Percentiles rank a stretch among this genome's conserved stretches.
Evolutionary conservation across 2,113 vertebrate species (phyloP).

Genomic region (Tichodroma muraria): DNA sequence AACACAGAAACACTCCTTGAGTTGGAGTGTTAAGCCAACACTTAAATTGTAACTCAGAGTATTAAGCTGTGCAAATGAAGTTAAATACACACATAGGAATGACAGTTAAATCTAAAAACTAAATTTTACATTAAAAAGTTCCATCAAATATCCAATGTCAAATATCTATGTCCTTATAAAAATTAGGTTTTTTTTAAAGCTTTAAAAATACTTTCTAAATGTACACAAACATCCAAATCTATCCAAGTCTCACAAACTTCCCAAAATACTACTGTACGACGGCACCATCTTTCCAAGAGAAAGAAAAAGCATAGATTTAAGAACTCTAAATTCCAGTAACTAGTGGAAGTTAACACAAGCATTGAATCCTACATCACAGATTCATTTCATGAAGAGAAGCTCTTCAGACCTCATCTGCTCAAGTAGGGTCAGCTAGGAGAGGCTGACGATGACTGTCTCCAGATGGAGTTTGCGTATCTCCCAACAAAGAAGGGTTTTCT

Average conservation of each 20-base stretch:
- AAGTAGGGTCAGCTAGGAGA: background rate
- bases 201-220: background rate
- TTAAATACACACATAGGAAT: background rate
- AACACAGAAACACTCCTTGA: background rate
- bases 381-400: background rate
- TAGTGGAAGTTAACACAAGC: background rate
- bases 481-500: background rate
- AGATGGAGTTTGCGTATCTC: background rate
- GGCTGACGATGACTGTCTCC: background rate
- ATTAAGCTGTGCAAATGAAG: background rate
- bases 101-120: background rate
- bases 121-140: background rate
- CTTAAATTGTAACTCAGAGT: background rate
- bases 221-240: background rate
- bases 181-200: fast-evolving
- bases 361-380: background rate
- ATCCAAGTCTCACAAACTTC: background rate
- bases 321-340: background rate
- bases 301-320: background rate
- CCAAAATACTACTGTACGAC: background rate
- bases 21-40: background rate
- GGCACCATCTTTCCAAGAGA: background rate
- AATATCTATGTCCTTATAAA: background rate
- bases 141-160: background rate
- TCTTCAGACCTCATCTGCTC: background rate